Base-by-base conservation (phyloP, 1,140 invertebrate species). In the Akabosia matsudoensis region DNA sequence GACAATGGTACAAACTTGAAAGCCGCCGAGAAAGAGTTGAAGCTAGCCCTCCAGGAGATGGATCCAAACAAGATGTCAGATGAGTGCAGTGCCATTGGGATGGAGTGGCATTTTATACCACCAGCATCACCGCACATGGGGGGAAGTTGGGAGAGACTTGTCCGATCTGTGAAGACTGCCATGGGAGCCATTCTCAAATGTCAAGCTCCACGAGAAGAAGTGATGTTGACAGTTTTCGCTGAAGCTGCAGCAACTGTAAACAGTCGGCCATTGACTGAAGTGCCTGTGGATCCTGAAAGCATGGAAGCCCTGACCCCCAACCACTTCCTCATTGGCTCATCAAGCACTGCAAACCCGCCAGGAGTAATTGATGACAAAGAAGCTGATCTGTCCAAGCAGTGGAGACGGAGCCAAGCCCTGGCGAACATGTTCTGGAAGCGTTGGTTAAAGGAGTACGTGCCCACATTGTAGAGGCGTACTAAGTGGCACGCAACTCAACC, bases 1-100 rank as follows among this genome's bases (percentile, higher is more conserved):
- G 83, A 85, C 56, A 85, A 85, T 54, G 84, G 77, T 0, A 82
- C 82, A 1, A 82, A 83, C 73, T 82, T 85, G 22, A 74, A 79
- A 28, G 78, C 79, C 0, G 80, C 61, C 4, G 61, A 67, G 3
- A 67, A 31, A 22, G 61, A 67, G 28, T 30, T 67, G 3, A 2
- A 30, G 28, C 3, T 4, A n/a, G 24, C 61, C 1, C 61, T 67
- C 1, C 2, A 67, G 61, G 61, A 67, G 4, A 24, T 67, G 22
- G 61, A 67, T 22, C 22, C 10, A 7, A 22, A 56, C 13, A 22
- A 3, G 22, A 67, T 67, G 30, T 14, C 22, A 30, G 61, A 3
- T 4, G 61, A 67, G 22, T 28, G 28, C 24, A 4, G 4, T 2
- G 22, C 7, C 61, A 67, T 14, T 14, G 61, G 61, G 14, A 67